Evolutionary conservation across 2,797 vertebrate genomes (phyloP).

Genomic region (Acanthis flammea): DNA sequence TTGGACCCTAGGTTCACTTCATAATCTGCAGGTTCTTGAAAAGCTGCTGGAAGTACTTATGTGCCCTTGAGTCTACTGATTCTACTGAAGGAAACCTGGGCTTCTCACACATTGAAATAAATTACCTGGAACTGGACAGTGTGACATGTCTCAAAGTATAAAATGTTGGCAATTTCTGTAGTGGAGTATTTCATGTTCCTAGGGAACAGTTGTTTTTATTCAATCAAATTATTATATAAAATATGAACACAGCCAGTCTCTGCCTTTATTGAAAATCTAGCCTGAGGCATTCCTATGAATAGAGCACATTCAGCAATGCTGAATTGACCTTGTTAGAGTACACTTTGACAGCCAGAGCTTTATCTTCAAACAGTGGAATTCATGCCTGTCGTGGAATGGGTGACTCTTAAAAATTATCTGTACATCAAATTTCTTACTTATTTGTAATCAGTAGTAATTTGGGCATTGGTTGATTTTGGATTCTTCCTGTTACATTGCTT

Average conservation of each 20-base stretch:
- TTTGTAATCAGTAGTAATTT: neutral
- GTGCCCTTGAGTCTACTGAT: neutral
- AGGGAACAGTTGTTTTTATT: slow-evolving; percentile 32
- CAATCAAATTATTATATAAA: neutral
- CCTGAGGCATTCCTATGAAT: slow-evolving; percentile 39
- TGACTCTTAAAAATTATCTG: neutral
- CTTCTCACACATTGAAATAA: neutral
- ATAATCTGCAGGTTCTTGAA: neutral
- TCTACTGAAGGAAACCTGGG: neutral
- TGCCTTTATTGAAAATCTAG: slow-evolving; percentile 54
- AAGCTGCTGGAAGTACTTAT: neutral
- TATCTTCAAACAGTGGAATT: neutral
- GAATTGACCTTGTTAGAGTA: neutral
- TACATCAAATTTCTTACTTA: neutral
- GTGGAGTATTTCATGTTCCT: neutral
- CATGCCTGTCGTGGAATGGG: neutral
- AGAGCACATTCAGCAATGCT: neutral
- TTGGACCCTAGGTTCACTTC: neutral
- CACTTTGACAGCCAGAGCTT: neutral
- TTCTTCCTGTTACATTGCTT: neutral
- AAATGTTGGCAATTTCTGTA: neutral
- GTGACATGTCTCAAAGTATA: neutral
- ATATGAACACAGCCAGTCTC: neutral
- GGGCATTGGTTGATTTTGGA: neutral
- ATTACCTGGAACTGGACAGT: neutral